Evolutionary conservation across 2,888 invertebrate species (phyloP).

Genomic region (Agonopterix arenella): DNA sequence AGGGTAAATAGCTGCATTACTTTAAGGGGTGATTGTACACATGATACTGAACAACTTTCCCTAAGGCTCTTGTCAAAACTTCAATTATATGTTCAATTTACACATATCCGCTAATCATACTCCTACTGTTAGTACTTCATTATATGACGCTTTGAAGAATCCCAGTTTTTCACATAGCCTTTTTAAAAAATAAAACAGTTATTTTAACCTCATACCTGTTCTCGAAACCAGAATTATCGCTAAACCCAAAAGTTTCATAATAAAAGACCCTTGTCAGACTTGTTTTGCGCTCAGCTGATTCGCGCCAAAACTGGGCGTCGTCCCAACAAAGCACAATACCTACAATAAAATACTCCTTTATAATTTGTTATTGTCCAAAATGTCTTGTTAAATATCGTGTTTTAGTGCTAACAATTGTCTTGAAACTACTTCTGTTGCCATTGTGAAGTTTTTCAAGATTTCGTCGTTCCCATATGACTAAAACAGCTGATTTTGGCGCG

Average conservation of each 20-base stretch:
- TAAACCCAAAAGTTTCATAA: slow-evolving; percentile 12
- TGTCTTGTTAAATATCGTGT: slow-evolving; percentile 22
- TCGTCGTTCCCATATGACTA: slow-evolving; percentile 16
- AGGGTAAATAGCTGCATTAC: too few species aligned
- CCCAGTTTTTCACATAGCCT: too few species aligned
- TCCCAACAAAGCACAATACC: slow-evolving; percentile 1
- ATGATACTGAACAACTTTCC: too few species aligned
- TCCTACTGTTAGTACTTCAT: too few species aligned
- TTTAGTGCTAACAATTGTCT: slow-evolving; percentile 19
- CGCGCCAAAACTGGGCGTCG: slow-evolving; percentile 18
- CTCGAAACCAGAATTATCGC: slow-evolving; percentile 1
- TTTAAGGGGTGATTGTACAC: too few species aligned
- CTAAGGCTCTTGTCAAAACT: too few species aligned
- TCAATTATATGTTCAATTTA: too few species aligned
- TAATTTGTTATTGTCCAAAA: slow-evolving; percentile 21
- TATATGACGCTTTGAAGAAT: too few species aligned
- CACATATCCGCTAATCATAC: too few species aligned
- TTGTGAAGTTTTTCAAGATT: slow-evolving; percentile 5
- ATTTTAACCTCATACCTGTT: too few species aligned
- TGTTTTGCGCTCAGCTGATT: slow-evolving; percentile 24
- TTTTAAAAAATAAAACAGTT: too few species aligned
- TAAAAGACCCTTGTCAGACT: slow-evolving; percentile 15
- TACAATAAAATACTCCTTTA: slow-evolving; percentile 16
- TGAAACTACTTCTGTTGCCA: slow-evolving; percentile 10
- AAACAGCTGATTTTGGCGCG: slow-evolving; percentile 34